These are phyloP conservation scores for Bettongia penicillata DNA, from an alignment of 2,113 vertebrate species.

Conservation along the genomic window DNA sequence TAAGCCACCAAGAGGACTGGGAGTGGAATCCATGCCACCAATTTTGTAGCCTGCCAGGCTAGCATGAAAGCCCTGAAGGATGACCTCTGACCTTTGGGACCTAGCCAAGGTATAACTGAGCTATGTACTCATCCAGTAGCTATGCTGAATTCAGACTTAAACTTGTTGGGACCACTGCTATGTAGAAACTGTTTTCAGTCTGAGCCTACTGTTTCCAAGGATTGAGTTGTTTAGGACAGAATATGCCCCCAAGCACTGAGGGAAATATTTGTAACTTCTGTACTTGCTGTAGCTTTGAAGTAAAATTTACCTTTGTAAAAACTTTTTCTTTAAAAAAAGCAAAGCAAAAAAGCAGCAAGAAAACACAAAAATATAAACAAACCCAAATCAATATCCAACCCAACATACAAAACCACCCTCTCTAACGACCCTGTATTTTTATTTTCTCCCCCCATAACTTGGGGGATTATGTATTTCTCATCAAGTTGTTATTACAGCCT, in stretches of 20 bases:
- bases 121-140: not conserved
- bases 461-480: not conserved
- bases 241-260: not conserved
- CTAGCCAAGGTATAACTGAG: not conserved
- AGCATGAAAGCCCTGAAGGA: no score
- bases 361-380: not conserved
- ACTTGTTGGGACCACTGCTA: not conserved
- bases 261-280: not conserved
- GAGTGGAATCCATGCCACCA: no score
- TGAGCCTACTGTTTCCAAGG: not conserved
- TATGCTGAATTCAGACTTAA: not conserved
- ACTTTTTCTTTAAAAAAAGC: not conserved
- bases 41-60: no score
- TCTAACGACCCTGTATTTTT: not conserved
- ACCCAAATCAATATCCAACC: not conserved
- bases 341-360: not conserved
- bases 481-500: not conserved
- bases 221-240: not conserved
- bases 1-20: no score
- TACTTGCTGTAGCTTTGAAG: not conserved
- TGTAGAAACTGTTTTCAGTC: not conserved
- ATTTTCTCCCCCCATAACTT: not conserved
- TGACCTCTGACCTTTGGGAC: not conserved
- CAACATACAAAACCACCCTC: not conserved
- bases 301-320: not conserved